phyloP scores from a whole-genome alignment of 2,888 invertebrate species.

The Heliothis peltigera region DNA sequence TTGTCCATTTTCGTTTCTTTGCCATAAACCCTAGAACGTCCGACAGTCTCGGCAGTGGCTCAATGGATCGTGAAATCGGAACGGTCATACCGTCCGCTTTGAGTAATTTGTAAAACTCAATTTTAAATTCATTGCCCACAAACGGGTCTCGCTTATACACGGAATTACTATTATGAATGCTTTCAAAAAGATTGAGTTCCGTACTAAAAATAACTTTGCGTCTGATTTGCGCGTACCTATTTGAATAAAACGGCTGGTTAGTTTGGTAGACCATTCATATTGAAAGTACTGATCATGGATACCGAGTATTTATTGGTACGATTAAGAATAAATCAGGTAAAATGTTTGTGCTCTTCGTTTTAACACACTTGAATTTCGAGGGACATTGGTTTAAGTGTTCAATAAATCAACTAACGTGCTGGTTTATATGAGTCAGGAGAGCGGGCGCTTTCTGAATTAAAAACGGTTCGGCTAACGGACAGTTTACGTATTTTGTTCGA shows the following conservation, averaged over 20 bases:
- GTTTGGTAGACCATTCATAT: conserved; percentile 16
- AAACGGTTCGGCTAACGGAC: conserved; percentile 56
- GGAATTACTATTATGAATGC: conserved; percentile 45
- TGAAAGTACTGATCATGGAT: conserved; percentile 27
- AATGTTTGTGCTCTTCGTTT: conserved; percentile 67
- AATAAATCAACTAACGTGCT: conserved; percentile 75
- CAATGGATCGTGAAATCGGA: conserved; percentile 76
- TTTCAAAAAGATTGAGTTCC: conserved; percentile 38
- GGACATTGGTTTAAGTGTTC: conserved; percentile 77
- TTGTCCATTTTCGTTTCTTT: conserved; percentile 85
- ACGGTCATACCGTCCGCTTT: conserved; percentile 57
- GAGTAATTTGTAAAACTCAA: conserved; percentile 60
- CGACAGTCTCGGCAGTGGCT: conserved; percentile 66
- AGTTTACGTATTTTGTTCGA: conserved; percentile 52
- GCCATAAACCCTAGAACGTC: conserved; percentile 67
- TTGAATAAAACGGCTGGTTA: conserved; percentile 6
- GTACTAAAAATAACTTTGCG: conserved; percentile 31
- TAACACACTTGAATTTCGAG: conserved; percentile 74
- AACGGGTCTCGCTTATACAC: conserved; percentile 40
- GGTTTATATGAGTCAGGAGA: conserved; percentile 64
- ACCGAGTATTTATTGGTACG: conserved; percentile 38
- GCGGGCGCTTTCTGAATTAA: conserved; percentile 64
- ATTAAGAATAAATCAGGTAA: conserved; percentile 62
- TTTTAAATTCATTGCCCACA: conserved; percentile 58
- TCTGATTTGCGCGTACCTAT: conserved; percentile 31